Base-by-base conservation (phyloP, 2,888 invertebrate genomes). In the Serrognathus titanus region DNA sequence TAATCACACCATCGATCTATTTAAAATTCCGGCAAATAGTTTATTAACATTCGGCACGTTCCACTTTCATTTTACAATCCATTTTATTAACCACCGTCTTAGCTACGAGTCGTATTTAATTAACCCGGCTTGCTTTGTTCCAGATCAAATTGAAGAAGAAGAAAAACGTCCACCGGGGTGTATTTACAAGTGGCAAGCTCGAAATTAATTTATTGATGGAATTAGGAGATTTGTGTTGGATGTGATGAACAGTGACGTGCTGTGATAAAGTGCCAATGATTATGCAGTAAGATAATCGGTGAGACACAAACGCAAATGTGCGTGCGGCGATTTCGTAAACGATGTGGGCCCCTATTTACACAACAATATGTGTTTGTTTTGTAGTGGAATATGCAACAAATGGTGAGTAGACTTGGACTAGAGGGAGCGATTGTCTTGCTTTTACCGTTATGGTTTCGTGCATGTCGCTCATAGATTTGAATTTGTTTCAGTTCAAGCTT, bases 341-440 rank as follows among this genome's bases (percentile, higher is more conserved):
- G 48, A 63, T 63, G 63, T 48, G 48, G 53, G 54, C 59, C 54
- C 59, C 59, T 55, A 58, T 61, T 49, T 60, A 58, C 54, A 40
- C 58, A 48, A 48, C 48, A 48, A 60, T 55, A 59, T 61, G 58
- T 61, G 54, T 57, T 55, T 61, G 59, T 53, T 51, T 63, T 43
- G 55, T 63, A 40, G 55, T 58, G 45, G 58, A 53, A 58, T 59
- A 48, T 56, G 52, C 57, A 41, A 53, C 51, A 37, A 50, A 49
- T 38, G 61, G 63, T 63, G 48, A 63, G 63, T 61, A 49, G 11
- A 31, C 24, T 31, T 31, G 24, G 24, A 31, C 24, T 6, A 31
- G 24, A 31, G 24, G 24, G 24, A 31, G 24, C 24, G 24, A 31
- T 31, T 31, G 7, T 31, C 6, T 31, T 31, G 24, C 24, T 31